Percentiles rank a stretch among this genome's conserved stretches.
phyloP scores from a whole-genome alignment of 2,113 vertebrate species.

The Campylomormyrus tamandua region DNA sequence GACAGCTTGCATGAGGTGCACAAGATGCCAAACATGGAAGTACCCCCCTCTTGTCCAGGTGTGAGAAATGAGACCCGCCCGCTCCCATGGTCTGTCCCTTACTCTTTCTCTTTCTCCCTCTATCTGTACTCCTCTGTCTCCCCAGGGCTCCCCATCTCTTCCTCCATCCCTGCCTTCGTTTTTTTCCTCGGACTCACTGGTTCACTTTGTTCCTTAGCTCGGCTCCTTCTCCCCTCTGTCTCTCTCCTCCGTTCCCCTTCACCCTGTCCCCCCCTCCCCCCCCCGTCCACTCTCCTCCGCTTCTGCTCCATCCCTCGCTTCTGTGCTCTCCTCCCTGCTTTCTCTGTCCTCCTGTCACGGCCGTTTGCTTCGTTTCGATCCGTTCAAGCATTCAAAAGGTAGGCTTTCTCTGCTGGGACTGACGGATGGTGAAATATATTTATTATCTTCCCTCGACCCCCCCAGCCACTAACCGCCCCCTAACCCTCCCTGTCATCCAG shows the following conservation, averaged over 20 bases:
- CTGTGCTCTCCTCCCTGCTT: background rate
- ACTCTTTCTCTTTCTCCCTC: background rate
- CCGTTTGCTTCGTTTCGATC: background rate
- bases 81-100: background rate
- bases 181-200: background rate
- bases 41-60: conserved; percentile 53
- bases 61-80: background rate
- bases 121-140: background rate
- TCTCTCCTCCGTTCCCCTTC: background rate
- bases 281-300: background rate
- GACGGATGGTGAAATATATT: background rate
- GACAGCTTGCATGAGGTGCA: conserved; percentile 50
- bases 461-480: background rate
- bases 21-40: conserved; percentile 53
- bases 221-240: background rate
- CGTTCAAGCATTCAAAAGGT: background rate
- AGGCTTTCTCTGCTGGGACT: background rate
- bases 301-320: background rate
- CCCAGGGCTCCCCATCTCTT: background rate
- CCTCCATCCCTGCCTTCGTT: background rate
- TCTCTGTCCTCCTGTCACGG: background rate
- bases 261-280: background rate
- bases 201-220: background rate
- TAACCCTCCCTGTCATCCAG: conserved; percentile 28
- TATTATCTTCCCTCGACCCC: background rate